phyloP scores from a whole-genome alignment of 2,113 vertebrate species.

The Oostethus manadensis region DNA sequence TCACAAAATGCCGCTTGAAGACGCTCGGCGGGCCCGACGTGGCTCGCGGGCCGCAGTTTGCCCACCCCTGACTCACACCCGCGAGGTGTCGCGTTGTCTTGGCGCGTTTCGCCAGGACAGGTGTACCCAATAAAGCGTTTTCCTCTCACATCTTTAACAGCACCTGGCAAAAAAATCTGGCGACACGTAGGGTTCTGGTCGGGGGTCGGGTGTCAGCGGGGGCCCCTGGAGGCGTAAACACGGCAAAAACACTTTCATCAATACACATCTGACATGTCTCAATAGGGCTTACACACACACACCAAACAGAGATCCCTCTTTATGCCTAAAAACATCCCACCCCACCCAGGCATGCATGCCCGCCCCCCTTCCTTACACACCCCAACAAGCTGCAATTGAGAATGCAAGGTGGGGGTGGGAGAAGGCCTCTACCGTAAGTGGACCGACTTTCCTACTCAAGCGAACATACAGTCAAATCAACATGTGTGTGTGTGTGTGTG shows the following conservation, averaged over 20 bases:
- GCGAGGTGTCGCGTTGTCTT: too few species aligned
- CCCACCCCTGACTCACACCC: too few species aligned
- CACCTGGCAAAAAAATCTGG: neutral
- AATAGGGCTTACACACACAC: constrained; percentile 40
- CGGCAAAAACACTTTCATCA: constrained; percentile 58
- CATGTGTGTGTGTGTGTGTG: constrained; percentile 20
- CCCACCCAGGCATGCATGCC: constrained; percentile 37
- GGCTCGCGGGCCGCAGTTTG: too few species aligned
- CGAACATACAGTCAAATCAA: constrained; percentile 33
- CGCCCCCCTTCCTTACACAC: constrained; percentile 16
- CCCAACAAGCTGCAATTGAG: constrained; percentile 60
- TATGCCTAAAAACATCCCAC: constrained; percentile 37
- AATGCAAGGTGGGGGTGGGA: constrained; percentile 24
- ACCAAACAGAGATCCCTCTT: constrained; percentile 58
- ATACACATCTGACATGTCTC: constrained; percentile 49
- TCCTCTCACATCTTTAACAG: too few species aligned
- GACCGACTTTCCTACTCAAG: constrained; percentile 45
- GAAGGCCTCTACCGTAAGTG: constrained; percentile 44
- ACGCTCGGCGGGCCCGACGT: too few species aligned
- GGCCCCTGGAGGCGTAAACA: constrained; percentile 50
- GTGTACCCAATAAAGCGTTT: neutral
- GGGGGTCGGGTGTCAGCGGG: constrained; percentile 17
- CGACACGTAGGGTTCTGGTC: neutral
- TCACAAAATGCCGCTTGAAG: too few species aligned
- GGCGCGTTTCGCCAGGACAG: too few species aligned